Base-by-base conservation (phyloP, 2,797 vertebrate genomes). In the Fringilla coelebs region DNA sequence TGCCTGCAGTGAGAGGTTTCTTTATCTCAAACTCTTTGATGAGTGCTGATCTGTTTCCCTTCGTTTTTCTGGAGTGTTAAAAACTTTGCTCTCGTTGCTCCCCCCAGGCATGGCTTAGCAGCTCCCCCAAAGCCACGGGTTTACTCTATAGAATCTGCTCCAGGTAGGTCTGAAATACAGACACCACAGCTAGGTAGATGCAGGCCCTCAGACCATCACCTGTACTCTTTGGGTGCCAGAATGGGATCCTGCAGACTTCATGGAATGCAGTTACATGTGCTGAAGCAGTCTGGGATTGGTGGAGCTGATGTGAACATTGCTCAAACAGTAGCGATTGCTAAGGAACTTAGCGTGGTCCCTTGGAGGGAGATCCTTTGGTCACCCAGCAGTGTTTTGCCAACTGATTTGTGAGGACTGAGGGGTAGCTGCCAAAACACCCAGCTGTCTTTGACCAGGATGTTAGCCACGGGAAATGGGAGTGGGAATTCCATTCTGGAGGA, bases 91-190 rank as follows among this genome's bases (percentile, higher is more conserved):
- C 9, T 95, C 80, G 19, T 90, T 96, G 86, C 86, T 94, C 36
- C 85, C 75, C 77, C 71, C 68, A 95, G 83, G 76, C 10, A 18
- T 95, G 74, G 54, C 88, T 96, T 96, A 94, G 65, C 91, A 90
- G 73, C 85, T 90, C 85, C 92, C 96, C 90, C 89, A 97, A 96
- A 94, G 17, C 92, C 85, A 81, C 70, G 18, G 82, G 89, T 96
- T 90, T 96, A 78, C 95, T 95, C 29, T 97, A 51, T 97, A 93
- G 95, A 86, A 94, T 73, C 74, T 96, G 66, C 95, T 96, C 89
- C 91, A 94, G 83, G 90, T 97, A 94, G 75, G 86, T 92, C 70
- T 90, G 79, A 93, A 96, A 85, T 46, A 26, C n/a, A 93, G 94
- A 66, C 66, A 32, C 71, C 77, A 48, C 81, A 88, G 88, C 70